A percentile compares a stretch with the other conserved stretches of the same genome.
These are phyloP conservation scores for Semotilus atromaculatus DNA, from an alignment of 2,797 vertebrate genomes.

Conservation along the genomic window DNA sequence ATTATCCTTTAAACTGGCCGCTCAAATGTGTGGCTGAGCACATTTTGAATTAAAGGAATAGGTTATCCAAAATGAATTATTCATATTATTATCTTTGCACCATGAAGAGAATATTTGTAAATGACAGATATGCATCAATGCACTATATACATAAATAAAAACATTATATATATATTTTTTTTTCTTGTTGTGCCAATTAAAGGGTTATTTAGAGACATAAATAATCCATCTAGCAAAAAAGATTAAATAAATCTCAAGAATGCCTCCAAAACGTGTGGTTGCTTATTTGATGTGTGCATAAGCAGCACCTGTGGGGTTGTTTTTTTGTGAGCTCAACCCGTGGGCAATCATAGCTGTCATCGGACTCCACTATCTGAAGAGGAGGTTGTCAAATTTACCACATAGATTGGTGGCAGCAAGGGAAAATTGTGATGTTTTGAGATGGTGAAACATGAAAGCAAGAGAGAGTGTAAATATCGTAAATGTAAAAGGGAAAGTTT, in stretches of 20 bases:
- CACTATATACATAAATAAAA: no score
- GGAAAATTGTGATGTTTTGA: conserved; percentile 30
- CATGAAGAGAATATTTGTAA: no score
- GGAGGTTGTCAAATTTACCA: conserved; percentile 32
- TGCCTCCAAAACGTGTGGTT: background rate
- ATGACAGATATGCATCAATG: no score
- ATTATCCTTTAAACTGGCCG: background rate
- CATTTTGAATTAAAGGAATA: background rate
- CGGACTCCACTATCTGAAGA: conserved; percentile 42
- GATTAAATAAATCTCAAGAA: background rate
- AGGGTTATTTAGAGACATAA: background rate
- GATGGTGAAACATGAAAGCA: conserved; percentile 7
- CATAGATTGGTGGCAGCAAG: conserved; percentile 8
- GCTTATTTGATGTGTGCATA: conserved; percentile 16
- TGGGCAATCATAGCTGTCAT: conserved; percentile 52
- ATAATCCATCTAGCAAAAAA: background rate
- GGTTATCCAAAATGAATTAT: background rate
- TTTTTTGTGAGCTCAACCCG: conserved; percentile 6
- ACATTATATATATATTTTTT: no score
- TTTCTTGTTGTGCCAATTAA: background rate
- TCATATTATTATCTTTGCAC: no score
- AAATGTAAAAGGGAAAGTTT: conserved; percentile 7
- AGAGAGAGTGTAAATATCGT: conserved; percentile 25
- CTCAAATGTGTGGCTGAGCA: background rate
- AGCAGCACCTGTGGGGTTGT: conserved; percentile 27